These are phyloP conservation scores for human (Homo sapiens) DNA, from an alignment of 2,113 vertebrate genomes.

Conservation along the genomic window DNA sequence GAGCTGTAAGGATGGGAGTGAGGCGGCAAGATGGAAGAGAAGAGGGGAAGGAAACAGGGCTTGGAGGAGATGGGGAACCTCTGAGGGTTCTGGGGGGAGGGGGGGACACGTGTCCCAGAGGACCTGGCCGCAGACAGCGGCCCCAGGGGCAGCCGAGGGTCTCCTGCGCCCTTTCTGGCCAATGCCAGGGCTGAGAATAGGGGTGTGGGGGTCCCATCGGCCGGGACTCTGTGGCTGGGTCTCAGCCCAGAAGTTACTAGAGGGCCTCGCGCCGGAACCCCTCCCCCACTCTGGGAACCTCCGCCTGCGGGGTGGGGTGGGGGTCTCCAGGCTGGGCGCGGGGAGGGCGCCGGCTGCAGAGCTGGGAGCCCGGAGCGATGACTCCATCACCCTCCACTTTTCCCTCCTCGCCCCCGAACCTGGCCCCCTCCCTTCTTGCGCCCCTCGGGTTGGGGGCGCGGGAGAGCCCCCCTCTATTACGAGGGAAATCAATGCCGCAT, in stretches of 20 bases:
- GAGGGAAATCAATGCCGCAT: slow-evolving; percentile 28
- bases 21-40: background rate
- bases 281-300: background rate
- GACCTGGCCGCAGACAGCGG: background rate
- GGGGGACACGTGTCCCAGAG: background rate
- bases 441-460: background rate
- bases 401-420: background rate
- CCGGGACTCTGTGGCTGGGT: background rate
- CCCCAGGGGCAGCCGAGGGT: background rate
- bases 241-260: background rate
- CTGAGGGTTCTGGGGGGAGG: rapidly evolving
- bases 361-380: no score
- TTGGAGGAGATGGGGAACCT: background rate
- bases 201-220: background rate
- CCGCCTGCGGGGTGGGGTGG: background rate
- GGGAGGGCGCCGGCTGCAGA: background rate
- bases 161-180: background rate
- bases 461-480: background rate
- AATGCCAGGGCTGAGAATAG: background rate
- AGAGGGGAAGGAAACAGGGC: background rate
- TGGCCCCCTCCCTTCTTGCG: background rate
- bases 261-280: background rate
- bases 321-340: no score
- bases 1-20: background rate
- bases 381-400: background rate